Percentiles rank a stretch among this genome's conserved stretches.
Conservation (phyloP, 2,888 invertebrate genomes). For the Selenia dentaria region DNA sequence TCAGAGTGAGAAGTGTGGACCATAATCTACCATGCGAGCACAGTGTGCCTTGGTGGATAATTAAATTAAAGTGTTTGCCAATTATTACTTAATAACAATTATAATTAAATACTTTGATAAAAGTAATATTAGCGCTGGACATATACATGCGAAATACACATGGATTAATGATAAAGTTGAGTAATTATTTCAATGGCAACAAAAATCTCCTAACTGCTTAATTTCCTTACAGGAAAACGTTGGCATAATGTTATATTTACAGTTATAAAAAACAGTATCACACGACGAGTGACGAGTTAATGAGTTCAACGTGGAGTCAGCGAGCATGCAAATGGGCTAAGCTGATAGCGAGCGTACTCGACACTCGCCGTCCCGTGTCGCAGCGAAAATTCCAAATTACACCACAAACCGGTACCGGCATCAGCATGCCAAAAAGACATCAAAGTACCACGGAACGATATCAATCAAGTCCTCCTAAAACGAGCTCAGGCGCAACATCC, state of each 20-base stretch:
- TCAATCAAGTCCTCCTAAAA: constrained; percentile 46
- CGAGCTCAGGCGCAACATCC: constrained; percentile 39
- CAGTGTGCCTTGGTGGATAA: too few species aligned
- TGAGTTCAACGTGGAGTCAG: constrained; percentile 29
- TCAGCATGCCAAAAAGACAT: constrained; percentile 33
- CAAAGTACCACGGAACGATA: constrained; percentile 32
- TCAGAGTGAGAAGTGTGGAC: too few species aligned
- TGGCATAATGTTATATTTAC: constrained; percentile 28
- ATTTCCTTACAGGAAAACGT: not conserved
- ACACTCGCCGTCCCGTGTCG: constrained; percentile 25
- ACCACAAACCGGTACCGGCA: constrained; percentile 42
- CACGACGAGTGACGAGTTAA: constrained; percentile 38
- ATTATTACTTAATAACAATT: too few species aligned
- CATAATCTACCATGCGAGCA: too few species aligned
- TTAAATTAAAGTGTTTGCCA: too few species aligned
- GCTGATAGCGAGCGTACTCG: constrained; percentile 41
- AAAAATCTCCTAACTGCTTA: too few species aligned
- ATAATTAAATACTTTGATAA: too few species aligned
- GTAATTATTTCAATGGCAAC: too few species aligned
- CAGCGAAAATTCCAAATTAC: constrained; percentile 46
- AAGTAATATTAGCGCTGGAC: too few species aligned
- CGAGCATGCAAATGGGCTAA: constrained; percentile 49
- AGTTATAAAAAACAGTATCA: constrained; percentile 43
- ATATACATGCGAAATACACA: too few species aligned
- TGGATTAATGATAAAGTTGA: too few species aligned